Conservation (phyloP, 1,140 invertebrate species). For the Leptopilina clavipes region DNA sequence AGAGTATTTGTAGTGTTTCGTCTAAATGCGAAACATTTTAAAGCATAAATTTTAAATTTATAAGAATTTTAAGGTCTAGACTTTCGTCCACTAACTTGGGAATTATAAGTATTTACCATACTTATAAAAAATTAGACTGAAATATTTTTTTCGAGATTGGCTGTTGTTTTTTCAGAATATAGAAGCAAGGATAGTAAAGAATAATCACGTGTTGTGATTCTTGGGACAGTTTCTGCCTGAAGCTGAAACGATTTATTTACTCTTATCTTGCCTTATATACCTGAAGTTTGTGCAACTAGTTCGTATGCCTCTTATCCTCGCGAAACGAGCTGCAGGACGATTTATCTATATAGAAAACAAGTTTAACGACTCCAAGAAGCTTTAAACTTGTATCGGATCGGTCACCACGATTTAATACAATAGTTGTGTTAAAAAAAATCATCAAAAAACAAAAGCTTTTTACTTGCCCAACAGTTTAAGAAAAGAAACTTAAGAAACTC, state of each 20-base stretch:
- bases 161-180: neutral
- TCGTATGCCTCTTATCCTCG: slow-evolving; percentile 20
- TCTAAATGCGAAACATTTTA: too few species aligned
- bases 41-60: too few species aligned
- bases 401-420: neutral
- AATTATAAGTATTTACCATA: too few species aligned
- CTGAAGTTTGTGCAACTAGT: slow-evolving; percentile 8
- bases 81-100: too few species aligned
- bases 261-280: slow-evolving; percentile 22
- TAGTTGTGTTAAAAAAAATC: neutral
- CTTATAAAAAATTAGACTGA: too few species aligned
- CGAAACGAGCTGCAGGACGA: neutral
- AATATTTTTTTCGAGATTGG: neutral
- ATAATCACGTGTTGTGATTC: slow-evolving; percentile 21
- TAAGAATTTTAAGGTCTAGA: too few species aligned
- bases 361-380: slow-evolving; percentile 26
- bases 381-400: slow-evolving; percentile 27
- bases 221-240: slow-evolving; percentile 4
- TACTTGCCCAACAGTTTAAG: neutral
- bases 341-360: slow-evolving; percentile 21
- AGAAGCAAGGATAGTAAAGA: neutral
- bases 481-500: neutral
- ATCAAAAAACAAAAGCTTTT: too few species aligned
- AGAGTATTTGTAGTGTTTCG: too few species aligned
- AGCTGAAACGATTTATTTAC: slow-evolving; percentile 9